Evolutionary conservation across 2,888 invertebrate species (phyloP).

Genomic region (Hirtodrosophila cameraria): DNA sequence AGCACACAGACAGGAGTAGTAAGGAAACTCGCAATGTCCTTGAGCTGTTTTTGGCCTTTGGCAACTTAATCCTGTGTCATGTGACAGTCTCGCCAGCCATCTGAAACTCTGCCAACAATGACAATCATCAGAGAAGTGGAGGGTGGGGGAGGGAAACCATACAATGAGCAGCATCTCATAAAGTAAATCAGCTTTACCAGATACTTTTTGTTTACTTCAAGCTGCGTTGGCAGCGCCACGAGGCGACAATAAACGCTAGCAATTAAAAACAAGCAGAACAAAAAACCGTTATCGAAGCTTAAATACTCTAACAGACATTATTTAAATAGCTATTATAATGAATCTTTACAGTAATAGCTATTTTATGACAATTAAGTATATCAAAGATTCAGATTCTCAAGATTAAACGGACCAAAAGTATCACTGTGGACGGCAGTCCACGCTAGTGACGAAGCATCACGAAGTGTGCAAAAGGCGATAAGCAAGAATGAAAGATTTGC

Average conservation of each 20-base stretch:
- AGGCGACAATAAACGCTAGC: conserved; percentile 6
- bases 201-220: conserved; percentile 14
- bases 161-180: conserved; percentile 20
- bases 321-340: too few species aligned
- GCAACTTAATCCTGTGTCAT: conserved; percentile 56
- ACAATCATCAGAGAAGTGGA: conserved; percentile 2
- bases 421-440: too few species aligned
- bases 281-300: too few species aligned
- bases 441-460: too few species aligned
- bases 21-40: conserved; percentile 55
- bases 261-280: conserved; percentile 2
- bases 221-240: conserved; percentile 7
- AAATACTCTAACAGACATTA: too few species aligned
- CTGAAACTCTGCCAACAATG: conserved; percentile 39
- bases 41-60: conserved; percentile 49
- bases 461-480: too few species aligned
- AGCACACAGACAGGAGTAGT: background rate
- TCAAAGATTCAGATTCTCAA: too few species aligned
- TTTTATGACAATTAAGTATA: too few species aligned
- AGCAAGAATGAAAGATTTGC: too few species aligned
- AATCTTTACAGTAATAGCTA: too few species aligned
- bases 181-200: conserved; percentile 32
- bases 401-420: too few species aligned
- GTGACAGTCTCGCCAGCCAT: conserved; percentile 26
- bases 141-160: background rate